A percentile compares a stretch with the other conserved stretches of the same genome.
Evolutionary conservation across 2,888 invertebrate species (phyloP).

Genomic region (Carabus problematicus): DNA sequence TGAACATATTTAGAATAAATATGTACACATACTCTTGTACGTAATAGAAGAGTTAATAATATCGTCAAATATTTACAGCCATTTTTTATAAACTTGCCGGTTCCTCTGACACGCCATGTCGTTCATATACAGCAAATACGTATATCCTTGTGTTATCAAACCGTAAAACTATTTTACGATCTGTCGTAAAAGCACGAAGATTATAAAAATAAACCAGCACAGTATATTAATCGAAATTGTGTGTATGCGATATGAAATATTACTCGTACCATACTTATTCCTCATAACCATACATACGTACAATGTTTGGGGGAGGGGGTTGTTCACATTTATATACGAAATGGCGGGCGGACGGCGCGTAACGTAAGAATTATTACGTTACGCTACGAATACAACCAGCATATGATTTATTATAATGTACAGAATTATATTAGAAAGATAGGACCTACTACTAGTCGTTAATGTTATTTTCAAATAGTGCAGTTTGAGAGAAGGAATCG

Average conservation of each 20-base stretch:
- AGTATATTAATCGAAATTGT: constrained; percentile 35
- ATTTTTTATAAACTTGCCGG: neutral
- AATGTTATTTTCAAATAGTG: no score
- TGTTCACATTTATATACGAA: no score
- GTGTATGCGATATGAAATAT: constrained; percentile 27
- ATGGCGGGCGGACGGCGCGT: no score
- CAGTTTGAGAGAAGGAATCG: no score
- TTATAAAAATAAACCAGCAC: constrained; percentile 28
- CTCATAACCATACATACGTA: no score
- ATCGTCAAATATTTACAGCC: neutral
- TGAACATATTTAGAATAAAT: no score
- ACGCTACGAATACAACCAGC: no score
- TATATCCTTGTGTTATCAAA: constrained; percentile 30
- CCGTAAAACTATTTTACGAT: constrained; percentile 34
- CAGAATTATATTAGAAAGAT: no score
- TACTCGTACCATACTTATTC: constrained; percentile 17
- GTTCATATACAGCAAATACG: constrained; percentile 2
- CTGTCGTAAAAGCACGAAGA: constrained; percentile 19
- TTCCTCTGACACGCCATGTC: constrained; percentile 21
- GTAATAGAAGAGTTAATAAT: neutral
- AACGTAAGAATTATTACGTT: constrained; percentile 19
- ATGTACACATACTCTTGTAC: neutral
- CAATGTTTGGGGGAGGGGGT: no score
- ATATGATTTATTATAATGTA: no score
- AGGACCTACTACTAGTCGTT: no score